Evolutionary conservation across 2,113 vertebrate genomes (phyloP).

Genomic region (Alethe castanea): DNA sequence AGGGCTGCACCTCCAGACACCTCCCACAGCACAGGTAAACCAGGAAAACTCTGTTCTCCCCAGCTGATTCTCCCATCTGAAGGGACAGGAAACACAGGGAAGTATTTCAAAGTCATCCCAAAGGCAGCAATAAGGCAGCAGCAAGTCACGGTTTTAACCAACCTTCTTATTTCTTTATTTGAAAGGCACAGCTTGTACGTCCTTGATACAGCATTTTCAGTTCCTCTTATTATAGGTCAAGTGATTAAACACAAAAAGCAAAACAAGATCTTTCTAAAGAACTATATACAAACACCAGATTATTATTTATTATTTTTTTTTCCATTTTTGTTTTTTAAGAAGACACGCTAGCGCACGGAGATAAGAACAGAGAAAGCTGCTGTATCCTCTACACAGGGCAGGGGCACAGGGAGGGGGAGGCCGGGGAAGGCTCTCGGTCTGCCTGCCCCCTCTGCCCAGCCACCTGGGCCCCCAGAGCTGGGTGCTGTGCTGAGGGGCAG

Average conservation of each 20-base stretch:
- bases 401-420: background rate
- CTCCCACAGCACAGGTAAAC: background rate
- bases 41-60: background rate
- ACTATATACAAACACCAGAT: conserved; percentile 77
- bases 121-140: background rate
- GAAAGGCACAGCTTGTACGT: conserved; percentile 82
- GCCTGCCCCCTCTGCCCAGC: background rate
- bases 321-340: conserved; percentile 54
- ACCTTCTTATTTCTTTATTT: conserved; percentile 82
- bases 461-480: background rate
- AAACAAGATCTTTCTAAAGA: conserved; percentile 72
- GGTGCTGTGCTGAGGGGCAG: background rate
- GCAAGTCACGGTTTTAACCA: conserved; percentile 1
- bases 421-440: background rate
- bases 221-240: conserved; percentile 69
- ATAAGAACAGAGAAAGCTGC: conserved; percentile 68
- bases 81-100: background rate
- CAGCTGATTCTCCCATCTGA: rapidly evolving
- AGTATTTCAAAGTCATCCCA: background rate
- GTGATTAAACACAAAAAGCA: conserved; percentile 72
- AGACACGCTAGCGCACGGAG: conserved; percentile 65
- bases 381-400: conserved; percentile 67
- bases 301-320: conserved; percentile 38
- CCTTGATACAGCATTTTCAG: conserved; percentile 70
- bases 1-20: background rate